Percentiles rank a stretch among this genome's conserved stretches.
Evolutionary conservation across 2,888 invertebrate genomes (phyloP).

Genomic region (Polyommatus iphigenia): DNA sequence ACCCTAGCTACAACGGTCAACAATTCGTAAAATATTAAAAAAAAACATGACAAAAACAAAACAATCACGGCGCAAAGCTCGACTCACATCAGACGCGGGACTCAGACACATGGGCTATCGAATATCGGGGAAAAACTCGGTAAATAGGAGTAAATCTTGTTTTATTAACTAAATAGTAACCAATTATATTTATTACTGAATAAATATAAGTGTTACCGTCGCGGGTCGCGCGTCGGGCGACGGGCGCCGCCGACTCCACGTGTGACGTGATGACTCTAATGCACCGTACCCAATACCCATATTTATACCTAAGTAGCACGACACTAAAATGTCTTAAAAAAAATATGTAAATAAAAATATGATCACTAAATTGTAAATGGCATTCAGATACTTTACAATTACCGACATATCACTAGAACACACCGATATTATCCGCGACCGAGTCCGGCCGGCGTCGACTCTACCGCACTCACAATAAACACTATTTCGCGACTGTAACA

Average conservation of each 20-base stretch:
- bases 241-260: neutral
- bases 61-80: conserved; percentile 51
- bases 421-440: conserved; percentile 22
- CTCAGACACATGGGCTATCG: conserved; percentile 21
- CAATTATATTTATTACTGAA: conserved; percentile 11
- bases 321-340: conserved; percentile 15
- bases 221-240: neutral
- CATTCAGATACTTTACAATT: conserved; percentile 17
- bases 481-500: conserved; percentile 30
- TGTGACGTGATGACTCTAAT: neutral
- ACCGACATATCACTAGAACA: conserved; percentile 11
- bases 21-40: conserved; percentile 55
- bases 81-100: conserved; percentile 38
- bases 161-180: neutral
- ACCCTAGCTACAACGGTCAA: conserved; percentile 47
- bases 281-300: neutral
- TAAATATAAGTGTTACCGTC: conserved; percentile 9
- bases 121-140: neutral
- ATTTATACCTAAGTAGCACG: conserved; percentile 1
- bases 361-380: conserved; percentile 15
- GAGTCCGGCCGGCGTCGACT: conserved; percentile 17
- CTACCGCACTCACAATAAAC: conserved; percentile 22
- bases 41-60: conserved; percentile 53
- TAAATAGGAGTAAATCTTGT: neutral
- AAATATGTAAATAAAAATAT: conserved; percentile 9